Evolutionary conservation across 2,888 invertebrate species (phyloP), one percentile per base, ranked within the genome.

Genomic region (Tuberolachnus salignus): DNA sequence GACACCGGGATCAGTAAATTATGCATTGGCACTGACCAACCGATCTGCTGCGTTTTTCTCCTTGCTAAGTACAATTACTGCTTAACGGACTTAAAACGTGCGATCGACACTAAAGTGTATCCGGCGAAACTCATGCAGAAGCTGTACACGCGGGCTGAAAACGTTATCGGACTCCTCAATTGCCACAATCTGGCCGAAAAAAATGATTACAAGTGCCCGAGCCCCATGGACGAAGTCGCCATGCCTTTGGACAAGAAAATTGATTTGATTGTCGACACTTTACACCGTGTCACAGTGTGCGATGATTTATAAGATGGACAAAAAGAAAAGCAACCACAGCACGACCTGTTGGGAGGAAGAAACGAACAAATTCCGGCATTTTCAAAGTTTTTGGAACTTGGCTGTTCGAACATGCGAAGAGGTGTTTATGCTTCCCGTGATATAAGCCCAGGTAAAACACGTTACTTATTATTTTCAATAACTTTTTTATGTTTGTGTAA

Each of bases 361-460:
- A 49, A 64, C 10, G 21, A 64, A 49, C 19, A 34, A 0, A 46
- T 66, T n/a, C 64, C 74, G 1, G 64, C 74, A 3, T n/a, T 75
- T 0, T 75, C 74, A 0, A 19, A 23, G 1, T 57, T 16, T 10
- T 21, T 75, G 1, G 55, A 75, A 26, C 26, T 75, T 0, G 46
- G 19, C n/a, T 23, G 11, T 3, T 1, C 34, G 1, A 14, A 51
- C 10, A 55, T 75, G 53, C 66, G 66, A 49, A 19, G 64, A 57
- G 74, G 74, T 11, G 64, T 75, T 26, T 75, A 26, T 23, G 66
- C 74, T 13, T 26, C 46, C 1, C 11, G 26, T 2, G 55, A 75
- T 26, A 55, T 75, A 8, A 53, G 66, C 3, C 74, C 74, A 3
- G 74, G 74, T 75, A 55, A 64, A 42, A 16, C 9, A 21, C 16